A percentile compares a stretch with the other conserved stretches of the same genome.
Conservation (phyloP, 2,113 vertebrate genomes). For the Struthidea cinerea region DNA sequence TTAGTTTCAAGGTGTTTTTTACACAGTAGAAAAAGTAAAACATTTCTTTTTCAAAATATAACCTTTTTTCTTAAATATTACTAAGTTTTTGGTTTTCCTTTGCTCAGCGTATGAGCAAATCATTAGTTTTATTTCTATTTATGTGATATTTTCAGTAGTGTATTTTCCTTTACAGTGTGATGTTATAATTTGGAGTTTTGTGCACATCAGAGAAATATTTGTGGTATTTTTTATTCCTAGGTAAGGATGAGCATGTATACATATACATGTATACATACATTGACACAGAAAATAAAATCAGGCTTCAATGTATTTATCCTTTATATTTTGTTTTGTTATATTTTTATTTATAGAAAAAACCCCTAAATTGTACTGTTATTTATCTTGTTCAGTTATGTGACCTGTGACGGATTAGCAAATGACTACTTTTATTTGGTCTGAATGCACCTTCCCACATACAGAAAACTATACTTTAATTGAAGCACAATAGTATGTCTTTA, state of each 20-base stretch:
- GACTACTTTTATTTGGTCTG: background rate
- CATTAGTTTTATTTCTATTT: background rate
- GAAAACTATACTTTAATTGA: background rate
- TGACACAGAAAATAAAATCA: background rate
- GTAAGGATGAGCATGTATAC: background rate
- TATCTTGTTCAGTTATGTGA: background rate
- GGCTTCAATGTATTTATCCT: background rate
- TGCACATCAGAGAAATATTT: background rate
- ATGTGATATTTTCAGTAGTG: background rate
- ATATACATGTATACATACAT: too few species aligned
- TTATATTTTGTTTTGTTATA: background rate
- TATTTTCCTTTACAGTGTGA: background rate
- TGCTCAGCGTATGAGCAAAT: background rate
- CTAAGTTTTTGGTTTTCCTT: background rate
- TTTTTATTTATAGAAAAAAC: background rate
- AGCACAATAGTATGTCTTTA: background rate
- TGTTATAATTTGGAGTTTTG: background rate
- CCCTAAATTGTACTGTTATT: background rate
- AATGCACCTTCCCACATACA: background rate
- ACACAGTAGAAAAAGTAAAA: background rate
- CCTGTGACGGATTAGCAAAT: background rate
- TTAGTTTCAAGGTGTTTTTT: background rate
- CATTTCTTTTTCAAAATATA: background rate
- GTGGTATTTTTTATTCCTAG: background rate
- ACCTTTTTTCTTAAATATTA: background rate